Evolutionary conservation across 2,113 vertebrate species (phyloP), one percentile per base, ranked within the genome.

Genomic region (Otocyon megalotis): DNA sequence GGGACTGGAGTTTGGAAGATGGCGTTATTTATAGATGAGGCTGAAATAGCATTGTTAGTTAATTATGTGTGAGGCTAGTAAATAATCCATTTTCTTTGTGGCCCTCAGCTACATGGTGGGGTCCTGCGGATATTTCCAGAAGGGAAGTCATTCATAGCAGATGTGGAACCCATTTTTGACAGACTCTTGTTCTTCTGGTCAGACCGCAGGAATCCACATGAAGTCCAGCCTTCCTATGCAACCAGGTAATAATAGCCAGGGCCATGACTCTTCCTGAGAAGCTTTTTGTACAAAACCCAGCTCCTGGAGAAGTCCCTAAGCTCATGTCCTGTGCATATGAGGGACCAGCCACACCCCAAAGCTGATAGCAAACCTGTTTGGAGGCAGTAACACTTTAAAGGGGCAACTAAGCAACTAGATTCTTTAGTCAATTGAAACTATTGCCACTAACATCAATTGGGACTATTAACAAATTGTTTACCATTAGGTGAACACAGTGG

Each of bases 111-210:
- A 76, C 99, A 99, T 24, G 99, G 99, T 4, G 99, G 99, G 63
- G 94, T 99, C 96, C 98, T 99, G 56, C 98, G 99, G 90, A 99
- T 99, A 98, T 99, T 99, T 97, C 99, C 99, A 14, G 99, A 99
- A 97, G 99, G 99, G 30, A 99, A 99, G 83, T 98, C 99, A 0
- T 99, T 99, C 24, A 98, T 99, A 92, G 99, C 99, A 1, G 99
- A 99, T 62, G 99, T 99, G 72, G 99, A 99, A 95, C 99, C 99
- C 0, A 99, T 99, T 97, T 99, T 99, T 98, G 99, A 99, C 97
- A 98, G 99, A 85, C 98, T 99, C 86, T 98, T 99, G 10, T 99
- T 99, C 94, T 99, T 99, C 99, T 99, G 99, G 99, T 99, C 99
- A 32, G 99, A 99, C 97, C 99, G 99, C 72, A 99, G 99, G 97